Conservation (phyloP, 2,797 vertebrate species). For the Enteromius thamalakanensis region DNA sequence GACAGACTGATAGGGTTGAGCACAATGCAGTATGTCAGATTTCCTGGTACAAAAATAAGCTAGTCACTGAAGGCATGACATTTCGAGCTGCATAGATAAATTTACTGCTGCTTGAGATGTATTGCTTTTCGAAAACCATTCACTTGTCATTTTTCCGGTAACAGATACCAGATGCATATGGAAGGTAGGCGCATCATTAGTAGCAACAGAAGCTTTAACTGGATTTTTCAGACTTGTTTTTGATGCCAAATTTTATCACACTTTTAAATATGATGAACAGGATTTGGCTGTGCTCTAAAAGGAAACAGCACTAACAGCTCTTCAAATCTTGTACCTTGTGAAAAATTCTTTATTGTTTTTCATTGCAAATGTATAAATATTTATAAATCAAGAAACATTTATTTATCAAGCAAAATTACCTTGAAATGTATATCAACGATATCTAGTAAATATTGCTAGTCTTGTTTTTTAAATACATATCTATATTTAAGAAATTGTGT, state of each 20-base stretch:
- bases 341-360: not conserved
- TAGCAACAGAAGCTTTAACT: slow-evolving; percentile 40
- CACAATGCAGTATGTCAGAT: slow-evolving; percentile 32
- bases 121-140: slow-evolving; percentile 29
- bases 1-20: slow-evolving; percentile 41
- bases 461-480: not conserved
- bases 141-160: slow-evolving; percentile 21
- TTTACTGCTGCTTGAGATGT: slow-evolving; percentile 6
- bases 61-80: slow-evolving; percentile 40
- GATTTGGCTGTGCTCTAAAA: slow-evolving; percentile 67
- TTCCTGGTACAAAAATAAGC: slow-evolving; percentile 32
- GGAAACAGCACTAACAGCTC: slow-evolving; percentile 53
- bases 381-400: not conserved
- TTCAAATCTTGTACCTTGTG: slow-evolving; percentile 59
- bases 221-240: slow-evolving; percentile 41
- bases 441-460: not conserved
- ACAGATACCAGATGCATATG: slow-evolving; percentile 23
- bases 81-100: slow-evolving; percentile 1
- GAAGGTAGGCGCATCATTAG: slow-evolving; percentile 19
- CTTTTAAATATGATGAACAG: slow-evolving; percentile 67
- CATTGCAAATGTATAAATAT: not conserved
- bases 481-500: not conserved
- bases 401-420: not conserved
- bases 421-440: not conserved
- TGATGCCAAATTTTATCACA: slow-evolving; percentile 52